Base-by-base conservation (phyloP, 2,113 vertebrate species). In the Pogona vitticeps region DNA sequence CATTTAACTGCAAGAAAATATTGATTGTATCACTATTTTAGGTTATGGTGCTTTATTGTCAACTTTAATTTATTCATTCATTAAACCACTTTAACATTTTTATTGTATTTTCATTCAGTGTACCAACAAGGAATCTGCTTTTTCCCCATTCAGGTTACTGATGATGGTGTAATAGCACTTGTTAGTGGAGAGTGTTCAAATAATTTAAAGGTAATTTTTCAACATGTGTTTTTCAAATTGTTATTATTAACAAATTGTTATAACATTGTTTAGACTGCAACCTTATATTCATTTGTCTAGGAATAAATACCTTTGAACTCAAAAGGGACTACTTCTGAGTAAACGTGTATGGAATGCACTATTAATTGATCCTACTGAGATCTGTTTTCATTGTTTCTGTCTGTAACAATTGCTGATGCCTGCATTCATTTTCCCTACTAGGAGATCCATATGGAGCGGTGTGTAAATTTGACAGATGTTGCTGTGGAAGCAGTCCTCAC, bases 371-470 rank as follows among this genome's bases (percentile, higher is more conserved):
- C 31, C 28, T 65, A 59, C 13, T 63, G 23, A 67, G 12, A 12
- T 33, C 59, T 59, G 6, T 76, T 79, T 61, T 21, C 56, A 71
- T 71, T 71, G 26, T 7, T 70, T 77, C 61, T 46, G 26, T 58
- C 14, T 52, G 15, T 46, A 52, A 36, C 52, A 56, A 28, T 18
- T 15, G 20, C 6, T 86, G n/a, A 76, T 56, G 2, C 10, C 86
- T 85, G 71, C 38, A 71, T 82, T 86, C 68, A 36, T 77, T 85
- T 89, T n/a, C 90, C 33, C 1, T 89, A 36, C 83, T 83, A 98
- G 98, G 98, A 98, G 88, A 95, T 98, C 87, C 96, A 98, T 76
- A 97, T 98, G 97, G 96, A 96, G 8, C 91, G 95, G 23, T 98
- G 97, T 90, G 95, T 95, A 63, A 96, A 96, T 81, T 91, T 98